Conservation (phyloP, 2,888 invertebrate genomes). For the Meiosimyza platycephala region DNA sequence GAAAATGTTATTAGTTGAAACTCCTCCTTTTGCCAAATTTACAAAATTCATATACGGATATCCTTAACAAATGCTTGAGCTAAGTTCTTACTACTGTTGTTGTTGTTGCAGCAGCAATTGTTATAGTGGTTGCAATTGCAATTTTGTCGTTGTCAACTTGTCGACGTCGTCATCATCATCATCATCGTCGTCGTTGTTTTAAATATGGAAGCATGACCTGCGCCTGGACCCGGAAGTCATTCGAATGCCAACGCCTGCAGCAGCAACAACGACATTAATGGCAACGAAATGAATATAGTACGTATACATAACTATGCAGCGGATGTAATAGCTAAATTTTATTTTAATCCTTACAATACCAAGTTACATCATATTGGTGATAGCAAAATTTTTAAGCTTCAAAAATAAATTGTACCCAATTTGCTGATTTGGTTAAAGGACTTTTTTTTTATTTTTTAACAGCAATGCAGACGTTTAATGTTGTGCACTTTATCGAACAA, state of each 20-base stretch:
- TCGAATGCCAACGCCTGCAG: conserved; percentile 23
- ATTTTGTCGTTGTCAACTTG: conserved; percentile 14
- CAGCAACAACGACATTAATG: conserved; percentile 13
- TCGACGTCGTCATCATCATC: conserved; percentile 2
- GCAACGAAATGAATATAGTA: conserved; percentile 10
- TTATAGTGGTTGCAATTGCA: background rate
- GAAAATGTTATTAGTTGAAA: conserved; percentile 11
- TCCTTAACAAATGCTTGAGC: conserved; percentile 41
- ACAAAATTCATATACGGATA: conserved; percentile 52
- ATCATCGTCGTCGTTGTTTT: background rate
- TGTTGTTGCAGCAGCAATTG: conserved; percentile 5
- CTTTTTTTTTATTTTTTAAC: too few species aligned
- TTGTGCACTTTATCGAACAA: too few species aligned
- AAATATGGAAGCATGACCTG: conserved; percentile 13
- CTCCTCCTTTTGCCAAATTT: conserved; percentile 44
- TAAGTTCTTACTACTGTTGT: background rate
- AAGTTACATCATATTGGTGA: too few species aligned
- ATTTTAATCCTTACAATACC: too few species aligned
- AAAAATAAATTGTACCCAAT: too few species aligned
- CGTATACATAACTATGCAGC: conserved; percentile 19
- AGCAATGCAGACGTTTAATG: too few species aligned
- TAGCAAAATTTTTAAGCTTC: too few species aligned
- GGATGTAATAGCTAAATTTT: conserved; percentile 16
- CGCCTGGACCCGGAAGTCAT: conserved; percentile 31
- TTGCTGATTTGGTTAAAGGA: too few species aligned